Evolutionary conservation across 2,888 invertebrate genomes (phyloP).

Genomic region (Aradus depressus): DNA sequence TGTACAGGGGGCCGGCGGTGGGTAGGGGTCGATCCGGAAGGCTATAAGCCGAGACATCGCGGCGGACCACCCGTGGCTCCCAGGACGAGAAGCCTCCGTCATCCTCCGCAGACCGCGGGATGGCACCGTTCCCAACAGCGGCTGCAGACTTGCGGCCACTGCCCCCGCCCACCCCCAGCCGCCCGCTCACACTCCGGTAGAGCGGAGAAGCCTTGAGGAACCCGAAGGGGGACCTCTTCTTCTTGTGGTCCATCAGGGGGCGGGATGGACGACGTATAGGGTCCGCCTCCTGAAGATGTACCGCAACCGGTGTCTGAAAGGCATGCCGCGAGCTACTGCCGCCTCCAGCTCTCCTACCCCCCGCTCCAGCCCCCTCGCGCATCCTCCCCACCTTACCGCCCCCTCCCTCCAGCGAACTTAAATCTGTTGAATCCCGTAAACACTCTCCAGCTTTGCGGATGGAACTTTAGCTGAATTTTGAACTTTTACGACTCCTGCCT

Average conservation of each 20-base stretch:
- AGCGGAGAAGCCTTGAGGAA: constrained; percentile 36
- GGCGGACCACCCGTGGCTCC: constrained; percentile 23
- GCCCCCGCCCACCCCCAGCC: constrained; percentile 30
- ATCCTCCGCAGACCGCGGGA: constrained; percentile 33
- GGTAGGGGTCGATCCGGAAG: constrained; percentile 28
- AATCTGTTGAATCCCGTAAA: too few relatives aligned
- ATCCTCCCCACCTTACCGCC: constrained; percentile 16
- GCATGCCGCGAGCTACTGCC: constrained; percentile 15
- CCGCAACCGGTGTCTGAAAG: constrained; percentile 20
- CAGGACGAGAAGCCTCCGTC: constrained; percentile 34
- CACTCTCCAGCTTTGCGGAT: too few relatives aligned
- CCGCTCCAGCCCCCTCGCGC: constrained; percentile 25
- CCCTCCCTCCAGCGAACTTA: too few relatives aligned
- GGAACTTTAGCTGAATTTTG: too few relatives aligned
- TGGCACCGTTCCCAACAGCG: constrained; percentile 20
- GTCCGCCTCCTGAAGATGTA: constrained; percentile 24
- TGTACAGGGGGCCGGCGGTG: constrained; percentile 38
- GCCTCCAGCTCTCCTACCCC: constrained; percentile 22
- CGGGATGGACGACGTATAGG: constrained; percentile 26
- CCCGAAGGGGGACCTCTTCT: constrained; percentile 25
- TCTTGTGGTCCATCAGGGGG: constrained; percentile 22
- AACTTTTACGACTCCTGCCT: too few relatives aligned
- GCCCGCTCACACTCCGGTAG: constrained; percentile 38
- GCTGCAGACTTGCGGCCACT: too few relatives aligned
- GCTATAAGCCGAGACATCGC: constrained; percentile 26